Percentiles rank a stretch among this genome's conserved stretches.
Conservation (phyloP, 2,113 vertebrate genomes). For the Balaeniceps rex region DNA sequence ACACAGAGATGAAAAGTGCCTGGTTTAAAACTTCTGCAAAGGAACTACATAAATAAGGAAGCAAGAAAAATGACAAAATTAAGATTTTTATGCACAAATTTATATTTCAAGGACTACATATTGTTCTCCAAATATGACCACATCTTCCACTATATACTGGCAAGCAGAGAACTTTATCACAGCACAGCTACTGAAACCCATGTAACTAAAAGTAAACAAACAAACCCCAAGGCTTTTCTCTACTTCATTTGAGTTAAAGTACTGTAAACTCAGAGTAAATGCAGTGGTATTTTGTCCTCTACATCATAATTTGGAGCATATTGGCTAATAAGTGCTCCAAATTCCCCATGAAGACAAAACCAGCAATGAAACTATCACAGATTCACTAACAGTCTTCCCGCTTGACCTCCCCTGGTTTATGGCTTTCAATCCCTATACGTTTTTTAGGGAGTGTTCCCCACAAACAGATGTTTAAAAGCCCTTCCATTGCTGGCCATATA, state of each 20-base stretch:
- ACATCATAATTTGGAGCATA: not conserved
- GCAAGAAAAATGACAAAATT: not conserved
- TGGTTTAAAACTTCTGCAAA: not conserved
- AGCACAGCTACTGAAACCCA: not conserved
- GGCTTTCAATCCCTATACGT: not conserved
- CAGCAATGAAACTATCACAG: not conserved
- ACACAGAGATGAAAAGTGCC: not conserved
- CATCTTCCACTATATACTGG: not conserved
- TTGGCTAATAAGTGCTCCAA: not conserved
- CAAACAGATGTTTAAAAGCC: not conserved
- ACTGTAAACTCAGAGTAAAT: not conserved
- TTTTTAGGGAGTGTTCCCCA: not conserved
- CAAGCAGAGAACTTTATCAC: not conserved
- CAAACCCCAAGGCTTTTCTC: not conserved
- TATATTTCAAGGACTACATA: not conserved
- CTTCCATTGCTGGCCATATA: not conserved
- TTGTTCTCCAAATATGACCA: not conserved
- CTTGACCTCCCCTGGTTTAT: not conserved
- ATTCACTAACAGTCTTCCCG: not conserved
- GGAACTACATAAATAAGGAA: not conserved
- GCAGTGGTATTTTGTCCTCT: not conserved
- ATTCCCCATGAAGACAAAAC: not conserved
- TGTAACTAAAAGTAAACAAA: not conserved
- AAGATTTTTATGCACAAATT: not conserved
- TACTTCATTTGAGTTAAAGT: not conserved